Percentiles rank a stretch among this genome's conserved stretches.
Conservation (phyloP, 2,797 vertebrate species). For the Xyrichtys novacula region DNA sequence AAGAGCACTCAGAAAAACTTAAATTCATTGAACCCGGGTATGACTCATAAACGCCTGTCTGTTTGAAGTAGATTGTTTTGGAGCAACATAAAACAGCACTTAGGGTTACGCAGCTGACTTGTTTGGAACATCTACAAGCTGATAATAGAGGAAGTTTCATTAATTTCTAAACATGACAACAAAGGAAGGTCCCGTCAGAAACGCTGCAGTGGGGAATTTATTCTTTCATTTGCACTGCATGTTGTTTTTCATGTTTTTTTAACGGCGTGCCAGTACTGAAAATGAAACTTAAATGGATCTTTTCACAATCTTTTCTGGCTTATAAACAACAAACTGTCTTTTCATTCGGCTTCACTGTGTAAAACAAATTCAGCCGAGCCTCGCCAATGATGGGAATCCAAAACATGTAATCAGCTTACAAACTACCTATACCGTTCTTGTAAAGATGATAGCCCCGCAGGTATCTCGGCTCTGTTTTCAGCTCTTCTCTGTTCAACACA, state of each 20-base stretch:
- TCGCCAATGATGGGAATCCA: conserved; percentile 21
- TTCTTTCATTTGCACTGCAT: not conserved
- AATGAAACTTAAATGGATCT: conserved; percentile 22
- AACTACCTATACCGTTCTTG: conserved; percentile 24
- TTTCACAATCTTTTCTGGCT: conserved; percentile 30
- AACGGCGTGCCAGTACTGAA: not conserved
- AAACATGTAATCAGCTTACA: conserved; percentile 39
- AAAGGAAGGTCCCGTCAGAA: not conserved
- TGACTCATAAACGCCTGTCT: conserved; percentile 19
- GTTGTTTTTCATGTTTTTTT: not conserved
- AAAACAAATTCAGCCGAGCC: conserved; percentile 40
- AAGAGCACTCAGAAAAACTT: conserved; percentile 1
- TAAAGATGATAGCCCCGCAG: conserved; percentile 21
- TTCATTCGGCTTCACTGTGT: conserved; percentile 18
- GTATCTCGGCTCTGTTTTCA: conserved; percentile 19
- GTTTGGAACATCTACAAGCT: conserved; percentile 2
- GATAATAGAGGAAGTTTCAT: conserved; percentile 10
- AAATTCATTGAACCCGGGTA: not conserved
- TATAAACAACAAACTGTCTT: conserved; percentile 11
- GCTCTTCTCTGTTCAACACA: conserved; percentile 11
- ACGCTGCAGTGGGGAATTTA: conserved; percentile 1
- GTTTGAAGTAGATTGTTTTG: conserved; percentile 9
- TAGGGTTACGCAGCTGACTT: conserved; percentile 5
- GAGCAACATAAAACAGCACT: conserved; percentile 14
- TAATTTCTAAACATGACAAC: conserved; percentile 13